Evolutionary conservation across 2,888 invertebrate species (phyloP), one percentile per base, ranked within the genome.

Genomic region (Habrosyne pyritoides): DNA sequence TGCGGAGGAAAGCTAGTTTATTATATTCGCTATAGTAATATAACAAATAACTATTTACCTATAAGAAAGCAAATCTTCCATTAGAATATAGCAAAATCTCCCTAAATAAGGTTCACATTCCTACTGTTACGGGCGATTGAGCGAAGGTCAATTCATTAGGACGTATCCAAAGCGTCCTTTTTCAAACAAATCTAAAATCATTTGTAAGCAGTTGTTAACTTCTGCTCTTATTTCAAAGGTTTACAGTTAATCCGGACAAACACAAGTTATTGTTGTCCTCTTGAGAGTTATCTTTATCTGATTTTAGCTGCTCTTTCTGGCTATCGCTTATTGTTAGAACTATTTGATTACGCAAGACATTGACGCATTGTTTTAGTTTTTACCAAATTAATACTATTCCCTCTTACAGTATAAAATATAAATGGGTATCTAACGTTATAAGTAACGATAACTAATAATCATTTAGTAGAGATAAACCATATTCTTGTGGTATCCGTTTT

Each of bases 131-230:
- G 66, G 65, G 33, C 70, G 67, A 74, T 75, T 67, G 68, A 58
- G 61, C 64, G 53, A 66, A 64, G 69, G 64, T 69, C 77, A 71
- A 72, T 69, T 77, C 77, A 78, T 77, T 77, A 77, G 68, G 75
- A 68, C 78, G 66, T 60, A 57, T 57, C 60, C 63, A 59, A 51
- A 65, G 62, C 61, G 58, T 59, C 69, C 64, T 67, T 60, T 68
- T 56, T 54, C 55, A 54, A 71, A 76, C 67, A 66, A 68, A 71
- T 66, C 62, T 57, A 51, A 59, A 62, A 54, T 60, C 54, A 24
- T 55, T 55, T 51, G 55, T 60, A 55, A 47, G 33, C 33, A n/a
- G 47, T 62, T 67, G 63, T 70, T 70, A 59, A 69, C 64, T 70
- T 71, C 65, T 61, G 54, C 67, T 72, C 63, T 63, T 63, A 64